A percentile compares a stretch with the other conserved stretches of the same genome.
These are phyloP conservation scores for Harpagifer antarcticus DNA, from an alignment of 2,797 vertebrate genomes.

Conservation along the genomic window DNA sequence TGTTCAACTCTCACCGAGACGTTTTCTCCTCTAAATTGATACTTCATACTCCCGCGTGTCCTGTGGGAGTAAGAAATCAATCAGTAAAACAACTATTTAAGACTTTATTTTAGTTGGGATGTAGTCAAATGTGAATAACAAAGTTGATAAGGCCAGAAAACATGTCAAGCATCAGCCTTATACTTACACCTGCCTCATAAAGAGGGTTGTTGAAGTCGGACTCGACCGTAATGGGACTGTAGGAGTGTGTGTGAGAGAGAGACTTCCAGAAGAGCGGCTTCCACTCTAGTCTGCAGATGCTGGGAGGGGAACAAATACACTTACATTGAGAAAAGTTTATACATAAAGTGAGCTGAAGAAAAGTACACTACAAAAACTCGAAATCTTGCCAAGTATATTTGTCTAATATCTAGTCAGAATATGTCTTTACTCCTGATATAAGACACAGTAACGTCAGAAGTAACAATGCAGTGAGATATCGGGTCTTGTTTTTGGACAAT, in stretches of 20 bases:
- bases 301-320: slow-evolving; percentile 48
- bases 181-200: slow-evolving; percentile 94
- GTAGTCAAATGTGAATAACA: background rate
- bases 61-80: slow-evolving; percentile 72
- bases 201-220: slow-evolving; percentile 96
- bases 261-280: slow-evolving; percentile 94
- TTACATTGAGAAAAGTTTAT: background rate
- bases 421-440: no score
- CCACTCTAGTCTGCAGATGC: slow-evolving; percentile 91
- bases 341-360: background rate
- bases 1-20: slow-evolving; percentile 56
- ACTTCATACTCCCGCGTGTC: slow-evolving; percentile 95
- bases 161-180: background rate
- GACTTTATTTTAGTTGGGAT: background rate
- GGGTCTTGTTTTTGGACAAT: no score
- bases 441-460: no score
- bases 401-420: no score
- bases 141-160: background rate
- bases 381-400: no score
- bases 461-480: no score
- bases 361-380: background rate
- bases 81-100: background rate
- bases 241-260: slow-evolving; percentile 93
- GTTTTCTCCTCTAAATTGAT: slow-evolving; percentile 87
- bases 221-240: slow-evolving; percentile 95